These are phyloP conservation scores for Crypturellus tataupa DNA, from an alignment of 2,797 vertebrate species.

Conservation along the genomic window DNA sequence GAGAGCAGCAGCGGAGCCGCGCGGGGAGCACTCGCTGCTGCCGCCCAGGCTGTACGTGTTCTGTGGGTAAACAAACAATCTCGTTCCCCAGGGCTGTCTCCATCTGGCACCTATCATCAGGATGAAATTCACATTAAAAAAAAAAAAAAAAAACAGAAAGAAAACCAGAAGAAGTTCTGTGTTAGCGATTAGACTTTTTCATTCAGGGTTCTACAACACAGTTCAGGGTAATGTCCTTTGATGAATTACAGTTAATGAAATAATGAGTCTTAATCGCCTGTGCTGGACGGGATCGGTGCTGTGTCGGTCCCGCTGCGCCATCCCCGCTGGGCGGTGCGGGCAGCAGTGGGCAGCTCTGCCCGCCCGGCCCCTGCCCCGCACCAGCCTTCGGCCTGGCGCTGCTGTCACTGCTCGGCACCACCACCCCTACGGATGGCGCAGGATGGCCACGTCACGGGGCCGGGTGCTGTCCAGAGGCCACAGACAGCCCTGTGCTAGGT, in stretches of 20 bases:
- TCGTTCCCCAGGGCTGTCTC: constrained; percentile 76
- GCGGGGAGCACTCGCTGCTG: constrained; percentile 54
- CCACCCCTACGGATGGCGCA: too few relatives aligned
- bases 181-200: constrained; percentile 27
- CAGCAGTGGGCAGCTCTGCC: background rate
- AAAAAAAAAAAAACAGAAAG: background rate
- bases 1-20: constrained; percentile 43
- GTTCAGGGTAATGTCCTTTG: constrained; percentile 20
- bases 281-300: background rate
- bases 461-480: background rate
- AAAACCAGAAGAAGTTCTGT: background rate
- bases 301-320: background rate
- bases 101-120: constrained; percentile 80
- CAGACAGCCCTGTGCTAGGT: background rate
- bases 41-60: constrained; percentile 72
- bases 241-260: constrained; percentile 34
- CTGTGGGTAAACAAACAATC: constrained; percentile 79
- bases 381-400: too few relatives aligned
- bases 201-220: background rate
- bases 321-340: background rate
- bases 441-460: background rate
- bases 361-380: too few relatives aligned
- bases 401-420: too few relatives aligned
- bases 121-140: constrained; percentile 66
- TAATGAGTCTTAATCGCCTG: constrained; percentile 13